phyloP scores from a whole-genome alignment of 2,797 vertebrate genomes.

The Spea hammondii region DNA sequence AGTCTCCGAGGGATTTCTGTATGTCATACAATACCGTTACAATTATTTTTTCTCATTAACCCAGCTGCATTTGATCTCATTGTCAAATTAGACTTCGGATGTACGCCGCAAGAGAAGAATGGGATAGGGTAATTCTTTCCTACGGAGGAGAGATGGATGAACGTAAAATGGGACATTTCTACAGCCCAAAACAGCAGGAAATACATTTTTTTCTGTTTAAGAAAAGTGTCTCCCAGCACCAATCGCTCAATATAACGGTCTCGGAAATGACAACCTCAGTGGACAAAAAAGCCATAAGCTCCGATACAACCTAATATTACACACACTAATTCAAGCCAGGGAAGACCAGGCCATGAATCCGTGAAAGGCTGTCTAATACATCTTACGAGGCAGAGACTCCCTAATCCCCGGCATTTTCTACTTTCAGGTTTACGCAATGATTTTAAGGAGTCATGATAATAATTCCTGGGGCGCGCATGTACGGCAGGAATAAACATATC shows the following conservation, averaged over 20 bases:
- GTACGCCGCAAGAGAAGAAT: neutral
- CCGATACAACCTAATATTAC: slow-evolving; percentile 45
- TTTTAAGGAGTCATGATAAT: slow-evolving; percentile 12
- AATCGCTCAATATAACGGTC: slow-evolving; percentile 43
- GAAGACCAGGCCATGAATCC: slow-evolving; percentile 25
- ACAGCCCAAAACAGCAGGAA: slow-evolving; percentile 32
- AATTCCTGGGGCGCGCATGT: slow-evolving; percentile 2
- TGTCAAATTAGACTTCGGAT: slow-evolving; percentile 2
- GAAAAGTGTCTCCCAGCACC: slow-evolving; percentile 40
- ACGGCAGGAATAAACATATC: slow-evolving; percentile 17
- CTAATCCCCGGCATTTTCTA: too few relatives aligned
- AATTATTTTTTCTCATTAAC: slow-evolving; percentile 42
- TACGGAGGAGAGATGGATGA: slow-evolving; percentile 26
- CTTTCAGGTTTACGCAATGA: too few relatives aligned
- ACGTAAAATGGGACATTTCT: slow-evolving; percentile 26
- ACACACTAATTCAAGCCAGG: slow-evolving; percentile 43
- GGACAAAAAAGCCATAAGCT: slow-evolving; percentile 45
- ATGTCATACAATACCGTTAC: slow-evolving; percentile 19
- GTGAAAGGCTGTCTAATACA: slow-evolving; percentile 19
- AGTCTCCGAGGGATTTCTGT: slow-evolving; percentile 24
- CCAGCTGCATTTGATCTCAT: slow-evolving; percentile 25
- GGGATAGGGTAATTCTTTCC: slow-evolving; percentile 20
- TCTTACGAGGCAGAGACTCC: slow-evolving; percentile 15
- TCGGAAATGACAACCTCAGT: slow-evolving; percentile 39
- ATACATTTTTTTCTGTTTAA: slow-evolving; percentile 46